Evolutionary conservation across 2,113 vertebrate species (phyloP), one percentile per base, ranked within the genome.

Genomic region (Emydura subglobosa): DNA sequence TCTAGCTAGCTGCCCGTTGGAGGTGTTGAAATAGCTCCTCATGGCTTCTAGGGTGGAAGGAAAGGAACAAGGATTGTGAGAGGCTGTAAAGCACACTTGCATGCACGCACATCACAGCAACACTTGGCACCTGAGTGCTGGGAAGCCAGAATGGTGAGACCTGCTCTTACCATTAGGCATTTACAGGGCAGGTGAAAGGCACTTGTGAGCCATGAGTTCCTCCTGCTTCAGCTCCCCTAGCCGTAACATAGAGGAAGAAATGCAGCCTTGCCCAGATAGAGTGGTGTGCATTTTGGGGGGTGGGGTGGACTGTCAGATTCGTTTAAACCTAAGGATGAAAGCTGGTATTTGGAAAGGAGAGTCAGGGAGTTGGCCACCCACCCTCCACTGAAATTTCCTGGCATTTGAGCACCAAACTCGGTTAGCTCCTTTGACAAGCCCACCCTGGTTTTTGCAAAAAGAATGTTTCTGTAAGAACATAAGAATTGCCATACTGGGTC

Each of bases 1-100:
- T 91, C 85, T 50, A 61, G 53, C 42, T 24, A 44, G 39, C 22
- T 85, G 92, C 49, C 89, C 89, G 25, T 93, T 93, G 0, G 97
- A 96, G 68, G 47, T 29, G 90, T 97, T 97, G 49, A 78, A 13
- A 79, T 90, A 72, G 85, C 91, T 95, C 42, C 2, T 12, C 8
- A 10, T 78, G 7, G 91, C 87, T 21, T 95, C 97, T 97, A 92
- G 0, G 2, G 54, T 29, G n/a, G 24, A 31, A 85, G 72, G 12
- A 54, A 47, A 79, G 53, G 79, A 57, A 87, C 13, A 53, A 4
- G 0, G 0, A 19, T 79, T 47, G 25, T 59, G 7, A 8, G 59
- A 4, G 82, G 65, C 24, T 47, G 19, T 55, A 8, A 29, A 0
- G 29, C 0, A 0, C 0, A 53, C 49, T 83, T 47, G 54, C 24